Evolutionary conservation across 1,140 invertebrate genomes (phyloP), one percentile per base, ranked within the genome.

Genomic region (Hypsibius dujardini): DNA sequence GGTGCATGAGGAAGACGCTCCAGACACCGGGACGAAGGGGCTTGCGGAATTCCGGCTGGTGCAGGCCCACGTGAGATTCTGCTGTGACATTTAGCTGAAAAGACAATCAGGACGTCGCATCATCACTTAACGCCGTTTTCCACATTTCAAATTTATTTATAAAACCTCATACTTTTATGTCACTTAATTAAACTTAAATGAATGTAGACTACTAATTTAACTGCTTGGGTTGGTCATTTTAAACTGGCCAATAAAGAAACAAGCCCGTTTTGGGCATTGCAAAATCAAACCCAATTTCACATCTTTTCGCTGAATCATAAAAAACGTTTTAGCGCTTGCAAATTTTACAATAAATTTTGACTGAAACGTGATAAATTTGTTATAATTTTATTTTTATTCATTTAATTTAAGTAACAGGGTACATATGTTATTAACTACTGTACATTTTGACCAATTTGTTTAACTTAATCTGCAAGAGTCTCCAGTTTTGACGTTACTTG

Each of bases 11-110:
- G 75, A 89, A 85, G 0, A 92, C 83, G 72, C 84, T 87, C 92
- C 93, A 96, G 2, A 86, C 81, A 59, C 93, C 93, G 14, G 91
- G 88, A 28, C 86, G 81, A 15, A 95, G 79, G 14, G 91, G 92
- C 70, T 85, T 83, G 74, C 85, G 87, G 40, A 95, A 79, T 72
- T 82, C 80, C 15, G 89, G 87, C 80, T 90, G 92, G 15, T 88
- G 83, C 46, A 81, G 80, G 72, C 73, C 74, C 1, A 77, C 74
- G 62, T 75, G 73, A 2, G 71, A 70, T 1, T 73, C 72, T 47
- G 70, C 72, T 2, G 74, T 72, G 1, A 79, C 74, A 45, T 82
- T 82, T 1, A 82, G 74, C 82, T 84, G 72, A 76, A 73, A 74
- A 69, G 70, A 78, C 78, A 72, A 15, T 70, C 46, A 46, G 15